Percentiles rank a stretch among this genome's conserved stretches.
phyloP scores from a whole-genome alignment of 1,140 invertebrate species.

The Drosophila simulans region DNA sequence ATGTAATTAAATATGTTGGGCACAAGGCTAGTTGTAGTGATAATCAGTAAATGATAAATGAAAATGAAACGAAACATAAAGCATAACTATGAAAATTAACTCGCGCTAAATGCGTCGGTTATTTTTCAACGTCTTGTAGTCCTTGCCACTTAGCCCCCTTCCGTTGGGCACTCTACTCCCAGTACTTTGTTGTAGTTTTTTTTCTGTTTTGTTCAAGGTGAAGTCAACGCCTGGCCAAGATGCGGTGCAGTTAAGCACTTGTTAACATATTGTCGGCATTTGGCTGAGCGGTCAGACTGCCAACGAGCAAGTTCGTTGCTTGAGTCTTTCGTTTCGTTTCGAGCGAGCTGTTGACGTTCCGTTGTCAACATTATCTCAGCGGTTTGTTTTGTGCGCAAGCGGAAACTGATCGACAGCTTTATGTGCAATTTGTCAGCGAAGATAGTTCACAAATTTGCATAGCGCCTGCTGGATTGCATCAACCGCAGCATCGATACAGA shows the following conservation, averaged over 20 bases:
- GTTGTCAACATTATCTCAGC: constrained; percentile 77
- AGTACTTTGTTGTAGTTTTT: not conserved
- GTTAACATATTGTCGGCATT: constrained; percentile 83
- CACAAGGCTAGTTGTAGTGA: constrained; percentile 66
- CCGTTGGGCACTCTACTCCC: not conserved
- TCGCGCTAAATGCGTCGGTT: constrained; percentile 64
- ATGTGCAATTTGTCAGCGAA: constrained; percentile 82
- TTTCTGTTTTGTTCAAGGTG: constrained; percentile 50
- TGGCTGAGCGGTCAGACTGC: constrained; percentile 40
- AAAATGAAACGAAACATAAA: constrained; percentile 76
- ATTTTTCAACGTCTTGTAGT: constrained; percentile 1
- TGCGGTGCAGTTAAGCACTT: constrained; percentile 78
- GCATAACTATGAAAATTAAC: constrained; percentile 76
- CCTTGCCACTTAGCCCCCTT: not conserved
- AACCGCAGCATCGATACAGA: constrained; percentile 6
- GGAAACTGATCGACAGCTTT: constrained; percentile 82
- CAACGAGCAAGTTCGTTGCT: constrained; percentile 50
- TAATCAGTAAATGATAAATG: constrained; percentile 83
- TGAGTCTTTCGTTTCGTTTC: constrained; percentile 62
- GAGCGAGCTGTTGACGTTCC: constrained; percentile 73
- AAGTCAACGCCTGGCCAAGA: constrained; percentile 67
- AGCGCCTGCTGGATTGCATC: constrained; percentile 49
- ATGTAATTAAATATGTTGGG: constrained; percentile 78
- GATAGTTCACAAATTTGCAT: constrained; percentile 81
- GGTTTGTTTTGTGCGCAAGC: constrained; percentile 52